Conservation (phyloP, 2,888 invertebrate species). For the Pinctada fucata region DNA sequence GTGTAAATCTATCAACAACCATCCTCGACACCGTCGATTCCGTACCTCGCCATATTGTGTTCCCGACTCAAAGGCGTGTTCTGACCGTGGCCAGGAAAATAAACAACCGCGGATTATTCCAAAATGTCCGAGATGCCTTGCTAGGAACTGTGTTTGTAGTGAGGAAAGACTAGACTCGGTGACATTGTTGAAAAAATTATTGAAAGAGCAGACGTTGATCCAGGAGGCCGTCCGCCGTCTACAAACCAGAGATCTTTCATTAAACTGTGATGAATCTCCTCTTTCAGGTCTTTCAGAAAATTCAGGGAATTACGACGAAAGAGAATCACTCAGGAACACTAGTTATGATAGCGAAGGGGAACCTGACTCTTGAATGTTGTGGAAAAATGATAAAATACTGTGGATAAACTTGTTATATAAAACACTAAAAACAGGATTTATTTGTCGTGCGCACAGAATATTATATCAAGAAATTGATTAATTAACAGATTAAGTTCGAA, state of each 20-base stretch:
- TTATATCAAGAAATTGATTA: background rate
- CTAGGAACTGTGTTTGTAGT: conserved; percentile 34
- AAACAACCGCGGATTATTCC: background rate
- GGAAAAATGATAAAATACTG: background rate
- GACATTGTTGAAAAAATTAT: conserved; percentile 22
- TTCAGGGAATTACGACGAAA: background rate
- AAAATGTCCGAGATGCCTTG: conserved; percentile 37
- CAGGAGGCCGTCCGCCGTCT: conserved; percentile 37
- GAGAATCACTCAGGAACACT: background rate
- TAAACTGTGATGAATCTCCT: background rate
- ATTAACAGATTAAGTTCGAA: too few species aligned
- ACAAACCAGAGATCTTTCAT: conserved; percentile 12
- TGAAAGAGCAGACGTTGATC: conserved; percentile 36
- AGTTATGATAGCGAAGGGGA: conserved; percentile 28
- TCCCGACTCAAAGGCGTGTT: background rate
- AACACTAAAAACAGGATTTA: background rate
- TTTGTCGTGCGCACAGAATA: background rate
- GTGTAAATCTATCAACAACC: background rate
- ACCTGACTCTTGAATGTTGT: conserved; percentile 16
- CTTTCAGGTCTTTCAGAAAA: background rate
- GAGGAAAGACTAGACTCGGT: conserved; percentile 17
- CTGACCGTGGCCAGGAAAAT: background rate
- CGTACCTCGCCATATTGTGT: conserved; percentile 33
- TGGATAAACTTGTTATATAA: background rate
- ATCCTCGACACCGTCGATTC: background rate